These are phyloP conservation scores for Entelurus aequoreus DNA, from an alignment of 2,113 vertebrate species.

Conservation along the genomic window DNA sequence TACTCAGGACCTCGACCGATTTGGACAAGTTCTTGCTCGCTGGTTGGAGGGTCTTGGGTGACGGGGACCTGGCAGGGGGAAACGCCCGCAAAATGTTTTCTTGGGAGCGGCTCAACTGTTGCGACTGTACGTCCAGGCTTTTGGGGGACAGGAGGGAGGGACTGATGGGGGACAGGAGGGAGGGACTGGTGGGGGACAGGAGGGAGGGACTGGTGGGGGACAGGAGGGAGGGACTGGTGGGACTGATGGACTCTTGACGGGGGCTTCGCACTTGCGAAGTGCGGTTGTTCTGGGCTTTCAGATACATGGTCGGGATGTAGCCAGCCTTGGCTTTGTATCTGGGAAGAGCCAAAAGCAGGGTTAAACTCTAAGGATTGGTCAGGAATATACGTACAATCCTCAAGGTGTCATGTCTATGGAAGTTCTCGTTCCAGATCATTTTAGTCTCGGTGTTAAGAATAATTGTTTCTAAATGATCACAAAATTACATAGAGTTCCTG, in stretches of 20 bases:
- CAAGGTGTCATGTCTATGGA: not conserved
- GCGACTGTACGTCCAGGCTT: constrained; percentile 5
- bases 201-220: not conserved
- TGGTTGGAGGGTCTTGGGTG: not conserved
- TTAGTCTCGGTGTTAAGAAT: too few relatives aligned
- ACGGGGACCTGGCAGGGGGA: not conserved
- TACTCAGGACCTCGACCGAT: constrained; percentile 32
- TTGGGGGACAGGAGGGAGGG: not conserved
- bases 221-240: not conserved
- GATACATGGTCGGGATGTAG: constrained; percentile 79
- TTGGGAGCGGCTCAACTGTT: constrained; percentile 50
- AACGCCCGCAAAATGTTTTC: constrained; percentile 33
- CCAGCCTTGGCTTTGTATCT: constrained; percentile 72
- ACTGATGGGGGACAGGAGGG: too few relatives aligned
- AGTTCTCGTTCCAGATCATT: too few relatives aligned
- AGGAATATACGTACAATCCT: not conserved
- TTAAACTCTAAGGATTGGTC: not conserved
- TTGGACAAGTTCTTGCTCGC: constrained; percentile 33
- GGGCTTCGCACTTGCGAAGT: constrained; percentile 48
- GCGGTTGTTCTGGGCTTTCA: constrained; percentile 73
- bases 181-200: not conserved
- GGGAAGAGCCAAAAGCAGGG: constrained; percentile 7
- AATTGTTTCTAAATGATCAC: too few relatives aligned
- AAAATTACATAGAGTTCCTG: too few relatives aligned
- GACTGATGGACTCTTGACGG: not conserved